Evolutionary conservation across 2,888 invertebrate genomes (phyloP).

Genomic region (Heliconius aoede): DNA sequence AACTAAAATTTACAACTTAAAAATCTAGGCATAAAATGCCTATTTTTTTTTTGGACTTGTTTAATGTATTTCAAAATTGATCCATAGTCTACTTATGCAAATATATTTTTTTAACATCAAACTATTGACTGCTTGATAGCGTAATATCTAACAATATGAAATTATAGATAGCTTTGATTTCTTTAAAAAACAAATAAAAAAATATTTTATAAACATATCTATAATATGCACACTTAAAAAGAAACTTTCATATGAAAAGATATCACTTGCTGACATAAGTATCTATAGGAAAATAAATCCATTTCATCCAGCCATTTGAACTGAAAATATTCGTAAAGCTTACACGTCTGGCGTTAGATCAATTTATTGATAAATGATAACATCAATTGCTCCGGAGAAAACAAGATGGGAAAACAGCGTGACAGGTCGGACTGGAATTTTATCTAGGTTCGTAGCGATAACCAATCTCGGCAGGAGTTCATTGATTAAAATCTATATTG

Average conservation of each 20-base stretch:
- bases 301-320: constrained; percentile 31
- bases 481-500: constrained; percentile 43
- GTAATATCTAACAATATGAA: neutral
- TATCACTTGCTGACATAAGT: neutral
- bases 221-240: neutral
- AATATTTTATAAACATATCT: too few species aligned
- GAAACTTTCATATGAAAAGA: neutral
- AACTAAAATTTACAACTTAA: too few species aligned
- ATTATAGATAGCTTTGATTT: too few species aligned
- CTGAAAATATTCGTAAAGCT: constrained; percentile 41
- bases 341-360: constrained; percentile 38
- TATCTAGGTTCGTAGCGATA: constrained; percentile 47
- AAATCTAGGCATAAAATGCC: too few species aligned
- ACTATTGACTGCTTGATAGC: too few species aligned
- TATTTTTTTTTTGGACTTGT: too few species aligned
- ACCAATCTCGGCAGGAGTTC: constrained; percentile 44
- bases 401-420: constrained; percentile 46
- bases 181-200: neutral
- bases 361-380: constrained; percentile 46
- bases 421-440: constrained; percentile 48
- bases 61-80: too few species aligned
- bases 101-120: neutral
- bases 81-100: too few species aligned
- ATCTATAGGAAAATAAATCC: constrained; percentile 11
- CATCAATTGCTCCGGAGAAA: constrained; percentile 42